Evolutionary conservation across 2,113 vertebrate genomes (phyloP).

Genomic region (Anguilla japonica): DNA sequence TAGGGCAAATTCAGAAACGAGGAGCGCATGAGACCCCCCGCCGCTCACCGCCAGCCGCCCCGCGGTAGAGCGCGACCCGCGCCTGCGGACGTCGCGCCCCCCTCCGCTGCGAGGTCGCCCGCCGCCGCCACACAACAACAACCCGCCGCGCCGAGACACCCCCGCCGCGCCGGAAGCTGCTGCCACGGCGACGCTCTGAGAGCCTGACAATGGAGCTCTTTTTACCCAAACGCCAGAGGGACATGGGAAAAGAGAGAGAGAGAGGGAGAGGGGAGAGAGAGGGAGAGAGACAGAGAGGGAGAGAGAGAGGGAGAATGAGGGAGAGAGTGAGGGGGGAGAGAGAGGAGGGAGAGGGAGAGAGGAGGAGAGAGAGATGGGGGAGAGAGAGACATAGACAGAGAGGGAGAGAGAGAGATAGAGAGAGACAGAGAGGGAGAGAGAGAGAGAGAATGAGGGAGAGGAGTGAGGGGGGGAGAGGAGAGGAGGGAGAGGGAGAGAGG

Average conservation of each 20-base stretch:
- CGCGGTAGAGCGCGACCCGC: neutral
- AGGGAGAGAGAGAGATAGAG: neutral
- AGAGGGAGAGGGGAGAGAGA: no score
- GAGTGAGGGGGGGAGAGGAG: no score
- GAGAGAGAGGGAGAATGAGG: neutral
- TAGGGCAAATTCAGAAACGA: neutral
- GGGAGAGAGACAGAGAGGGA: neutral
- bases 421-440: neutral
- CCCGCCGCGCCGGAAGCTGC: slow-evolving; percentile 6
- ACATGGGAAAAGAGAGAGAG: slow-evolving; percentile 2
- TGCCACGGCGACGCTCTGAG: neutral
- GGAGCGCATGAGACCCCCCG: neutral
- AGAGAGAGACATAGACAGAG: neutral
- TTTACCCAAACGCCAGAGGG: slow-evolving; percentile 20
- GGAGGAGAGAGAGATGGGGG: no score
- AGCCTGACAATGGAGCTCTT: slow-evolving; percentile 33
- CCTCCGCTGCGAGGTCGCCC: neutral
- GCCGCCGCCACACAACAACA: neutral
- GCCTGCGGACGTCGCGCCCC: neutral
- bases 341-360: no score
- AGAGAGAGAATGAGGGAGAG: no score
- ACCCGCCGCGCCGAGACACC: neutral
- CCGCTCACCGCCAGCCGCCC: neutral
- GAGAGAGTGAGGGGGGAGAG: no score
- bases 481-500: no score